phyloP scores from a whole-genome alignment of 2,797 vertebrate genomes.

The Melanotaenia trifasciata region DNA sequence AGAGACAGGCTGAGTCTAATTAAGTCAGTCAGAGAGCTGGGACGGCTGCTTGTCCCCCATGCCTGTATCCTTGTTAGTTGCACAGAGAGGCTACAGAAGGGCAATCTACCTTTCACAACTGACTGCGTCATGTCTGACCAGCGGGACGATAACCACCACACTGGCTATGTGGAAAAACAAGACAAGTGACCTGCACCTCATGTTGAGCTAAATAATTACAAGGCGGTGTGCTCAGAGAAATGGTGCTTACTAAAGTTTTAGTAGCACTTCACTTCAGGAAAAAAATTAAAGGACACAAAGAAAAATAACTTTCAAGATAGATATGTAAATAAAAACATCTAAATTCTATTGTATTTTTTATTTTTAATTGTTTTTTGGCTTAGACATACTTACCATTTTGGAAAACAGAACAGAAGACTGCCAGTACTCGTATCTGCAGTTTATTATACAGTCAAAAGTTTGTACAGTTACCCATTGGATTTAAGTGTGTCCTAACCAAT shows the following conservation, averaged over 20 bases:
- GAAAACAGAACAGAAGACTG: background rate
- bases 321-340: no score
- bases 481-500: no score
- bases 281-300: background rate
- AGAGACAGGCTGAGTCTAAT: conserved; percentile 58
- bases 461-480: no score
- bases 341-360: background rate
- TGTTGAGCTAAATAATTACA: conserved; percentile 37
- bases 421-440: no score
- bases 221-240: conserved; percentile 2
- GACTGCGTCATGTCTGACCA: conserved; percentile 56
- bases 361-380: background rate
- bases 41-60: conserved; percentile 42
- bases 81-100: conserved; percentile 60
- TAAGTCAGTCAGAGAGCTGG: conserved; percentile 48
- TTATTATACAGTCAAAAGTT: no score
- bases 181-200: conserved; percentile 14
- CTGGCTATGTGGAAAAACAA: conserved; percentile 52
- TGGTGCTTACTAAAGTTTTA: background rate
- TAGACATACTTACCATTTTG: background rate
- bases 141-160: conserved; percentile 41
- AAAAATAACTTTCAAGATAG: background rate
- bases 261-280: background rate
- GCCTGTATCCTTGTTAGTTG: conserved; percentile 75
- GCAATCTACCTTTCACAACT: conserved; percentile 51